A percentile compares a stretch with the other conserved stretches of the same genome.
phyloP scores from a whole-genome alignment of 2,113 vertebrate species.

The Puma concolor region DNA sequence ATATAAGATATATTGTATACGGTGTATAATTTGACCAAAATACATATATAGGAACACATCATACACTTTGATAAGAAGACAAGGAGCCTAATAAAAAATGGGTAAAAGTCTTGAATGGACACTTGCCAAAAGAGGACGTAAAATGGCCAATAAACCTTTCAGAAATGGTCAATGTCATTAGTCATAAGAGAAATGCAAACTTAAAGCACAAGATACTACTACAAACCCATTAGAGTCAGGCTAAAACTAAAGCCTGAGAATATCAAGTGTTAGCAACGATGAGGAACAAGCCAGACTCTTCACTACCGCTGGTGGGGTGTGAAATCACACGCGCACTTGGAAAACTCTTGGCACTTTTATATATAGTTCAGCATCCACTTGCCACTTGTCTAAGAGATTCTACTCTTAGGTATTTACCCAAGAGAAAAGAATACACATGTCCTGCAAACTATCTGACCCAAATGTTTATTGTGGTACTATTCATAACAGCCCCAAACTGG shows the following conservation, averaged over 20 bases:
- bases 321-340: fast-evolving
- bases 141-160: not conserved
- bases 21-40: not conserved
- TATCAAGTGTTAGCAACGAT: fast-evolving
- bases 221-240: too few relatives aligned
- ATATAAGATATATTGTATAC: not conserved
- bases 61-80: not conserved
- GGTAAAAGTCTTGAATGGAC: not conserved
- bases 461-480: fast-evolving
- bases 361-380: not conserved
- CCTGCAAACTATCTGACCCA: too few relatives aligned
- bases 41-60: not conserved
- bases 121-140: not conserved
- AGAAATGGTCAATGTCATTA: not conserved
- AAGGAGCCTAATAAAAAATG: not conserved
- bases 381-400: too few relatives aligned
- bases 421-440: not conserved
- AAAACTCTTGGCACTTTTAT: not conserved
- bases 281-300: too few relatives aligned
- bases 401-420: not conserved
- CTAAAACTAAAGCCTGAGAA: not conserved
- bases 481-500: too few relatives aligned
- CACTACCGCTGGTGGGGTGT: fast-evolving
- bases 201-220: not conserved
- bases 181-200: not conserved